Percentiles rank a stretch among this genome's conserved stretches.
These are phyloP conservation scores for Vanacampus margaritifer DNA, from an alignment of 2,113 vertebrate species.

Conservation along the genomic window DNA sequence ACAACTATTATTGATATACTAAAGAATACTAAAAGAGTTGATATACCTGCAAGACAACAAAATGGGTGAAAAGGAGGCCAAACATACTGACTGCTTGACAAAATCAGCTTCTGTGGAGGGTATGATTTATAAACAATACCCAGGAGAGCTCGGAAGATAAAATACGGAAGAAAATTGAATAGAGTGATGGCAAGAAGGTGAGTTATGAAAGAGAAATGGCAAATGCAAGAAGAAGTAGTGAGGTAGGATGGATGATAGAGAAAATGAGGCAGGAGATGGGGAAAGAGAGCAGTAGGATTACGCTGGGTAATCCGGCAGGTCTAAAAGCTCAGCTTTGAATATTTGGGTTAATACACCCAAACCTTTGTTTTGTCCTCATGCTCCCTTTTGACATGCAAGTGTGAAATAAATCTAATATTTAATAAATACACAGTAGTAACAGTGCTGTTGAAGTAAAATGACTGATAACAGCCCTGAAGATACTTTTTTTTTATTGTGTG, in stretches of 20 bases:
- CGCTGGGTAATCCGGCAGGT: slow-evolving; percentile 56
- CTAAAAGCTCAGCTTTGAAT: slow-evolving; percentile 62
- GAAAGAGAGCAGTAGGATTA: slow-evolving; percentile 52
- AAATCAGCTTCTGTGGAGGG: slow-evolving; percentile 21
- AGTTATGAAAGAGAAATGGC: slow-evolving; percentile 52
- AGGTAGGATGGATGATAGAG: slow-evolving; percentile 1
- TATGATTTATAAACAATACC: slow-evolving; percentile 41
- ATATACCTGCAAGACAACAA: not conserved
- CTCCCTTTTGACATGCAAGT: slow-evolving; percentile 8
- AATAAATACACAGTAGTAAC: not conserved
- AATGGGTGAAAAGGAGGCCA: not conserved
- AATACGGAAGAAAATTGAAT: slow-evolving; percentile 46
- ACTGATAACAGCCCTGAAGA: not conserved
- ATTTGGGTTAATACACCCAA: slow-evolving; percentile 61
- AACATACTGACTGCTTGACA: slow-evolving; percentile 8
- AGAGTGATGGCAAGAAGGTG: slow-evolving; percentile 45
- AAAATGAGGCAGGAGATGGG: slow-evolving; percentile 16
- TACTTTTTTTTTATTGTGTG: not conserved
- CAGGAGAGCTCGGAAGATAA: slow-evolving; percentile 27
- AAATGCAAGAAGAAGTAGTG: slow-evolving; percentile 30
- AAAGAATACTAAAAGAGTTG: not conserved
- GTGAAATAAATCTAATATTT: not conserved
- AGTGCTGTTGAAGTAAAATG: not conserved
- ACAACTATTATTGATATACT: not conserved
- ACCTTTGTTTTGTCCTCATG: slow-evolving; percentile 51